These are phyloP conservation scores for Keiferia lycopersicella DNA, from an alignment of 2,888 invertebrate species.

Conservation along the genomic window DNA sequence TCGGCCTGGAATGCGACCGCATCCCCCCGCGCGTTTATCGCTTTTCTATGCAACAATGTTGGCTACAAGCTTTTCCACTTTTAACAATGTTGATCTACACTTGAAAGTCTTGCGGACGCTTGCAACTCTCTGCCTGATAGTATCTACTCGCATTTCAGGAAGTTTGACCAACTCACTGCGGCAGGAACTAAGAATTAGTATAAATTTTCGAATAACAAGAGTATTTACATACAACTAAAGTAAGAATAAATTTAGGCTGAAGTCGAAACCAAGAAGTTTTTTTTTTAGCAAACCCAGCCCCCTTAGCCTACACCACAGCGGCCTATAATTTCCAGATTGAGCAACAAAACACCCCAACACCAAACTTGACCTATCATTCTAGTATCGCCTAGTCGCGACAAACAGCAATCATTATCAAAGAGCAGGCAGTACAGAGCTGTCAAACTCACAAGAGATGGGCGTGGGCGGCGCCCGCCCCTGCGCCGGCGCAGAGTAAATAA, in stretches of 20 bases:
- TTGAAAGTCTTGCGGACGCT: too few species aligned
- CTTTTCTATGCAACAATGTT: conserved; percentile 22
- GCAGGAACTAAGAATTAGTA: too few species aligned
- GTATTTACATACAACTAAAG: too few species aligned
- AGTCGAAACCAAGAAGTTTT: too few species aligned
- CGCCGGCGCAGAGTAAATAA: conserved; percentile 29
- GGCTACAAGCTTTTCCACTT: conserved; percentile 19
- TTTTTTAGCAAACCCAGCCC: too few species aligned
- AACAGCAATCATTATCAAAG: neutral
- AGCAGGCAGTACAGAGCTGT: neutral
- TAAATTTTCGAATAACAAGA: too few species aligned
- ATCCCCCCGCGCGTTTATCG: conserved; percentile 24
- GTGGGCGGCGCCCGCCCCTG: conserved; percentile 39
- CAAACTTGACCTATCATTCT: neutral
- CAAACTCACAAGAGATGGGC: conserved; percentile 27
- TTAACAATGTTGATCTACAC: conserved; percentile 11
- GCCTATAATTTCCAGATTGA: too few species aligned
- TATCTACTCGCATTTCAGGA: too few species aligned
- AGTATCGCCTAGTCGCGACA: conserved; percentile 4
- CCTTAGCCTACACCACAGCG: too few species aligned
- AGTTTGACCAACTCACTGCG: neutral
- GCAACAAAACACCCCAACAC: neutral
- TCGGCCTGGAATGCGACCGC: conserved; percentile 48
- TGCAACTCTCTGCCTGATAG: too few species aligned
- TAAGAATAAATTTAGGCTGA: neutral